Conservation (phyloP, 2,888 invertebrate species). For the Sphaerophoria taeniata region DNA sequence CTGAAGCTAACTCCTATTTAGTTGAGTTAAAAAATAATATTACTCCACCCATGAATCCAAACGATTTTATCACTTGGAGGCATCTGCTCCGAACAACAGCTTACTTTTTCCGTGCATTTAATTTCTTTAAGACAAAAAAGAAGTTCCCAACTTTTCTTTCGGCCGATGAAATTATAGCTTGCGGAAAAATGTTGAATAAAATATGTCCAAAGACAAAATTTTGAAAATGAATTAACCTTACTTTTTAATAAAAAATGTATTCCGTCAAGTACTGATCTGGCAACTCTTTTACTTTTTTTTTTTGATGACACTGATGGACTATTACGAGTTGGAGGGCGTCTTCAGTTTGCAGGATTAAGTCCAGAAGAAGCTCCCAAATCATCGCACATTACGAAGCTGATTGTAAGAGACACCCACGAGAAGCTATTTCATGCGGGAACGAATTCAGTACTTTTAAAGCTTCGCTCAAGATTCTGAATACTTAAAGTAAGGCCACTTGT, state of each 20-base stretch:
- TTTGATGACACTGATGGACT: slow-evolving; percentile 7
- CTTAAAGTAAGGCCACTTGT: slow-evolving; percentile 15
- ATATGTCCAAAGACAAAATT: slow-evolving; percentile 17
- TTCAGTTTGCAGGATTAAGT: slow-evolving; percentile 22
- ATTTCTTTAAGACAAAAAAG: slow-evolving; percentile 9
- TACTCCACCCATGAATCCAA: neutral
- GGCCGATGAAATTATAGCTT: slow-evolving; percentile 7
- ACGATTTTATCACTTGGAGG: slow-evolving; percentile 12
- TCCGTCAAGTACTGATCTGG: neutral
- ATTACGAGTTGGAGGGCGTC: slow-evolving; percentile 3
- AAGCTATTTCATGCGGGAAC: slow-evolving; percentile 34
- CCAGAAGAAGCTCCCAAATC: slow-evolving; percentile 5
- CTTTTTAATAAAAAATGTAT: neutral
- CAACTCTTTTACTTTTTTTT: slow-evolving; percentile 25
- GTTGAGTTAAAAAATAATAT: slow-evolving; percentile 7
- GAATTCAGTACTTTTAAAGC: slow-evolving; percentile 11
- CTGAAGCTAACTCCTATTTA: neutral
- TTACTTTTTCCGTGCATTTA: slow-evolving; percentile 25
- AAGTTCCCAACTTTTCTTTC: slow-evolving; percentile 1
- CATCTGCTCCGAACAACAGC: neutral
- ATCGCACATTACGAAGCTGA: slow-evolving; percentile 30
- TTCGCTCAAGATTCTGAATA: slow-evolving; percentile 41
- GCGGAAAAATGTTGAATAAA: slow-evolving; percentile 17
- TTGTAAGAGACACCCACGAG: slow-evolving; percentile 26
- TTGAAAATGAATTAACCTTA: neutral